Evolutionary conservation across 2,797 vertebrate genomes (phyloP).

Genomic region (Knipowitschia caucasica): DNA sequence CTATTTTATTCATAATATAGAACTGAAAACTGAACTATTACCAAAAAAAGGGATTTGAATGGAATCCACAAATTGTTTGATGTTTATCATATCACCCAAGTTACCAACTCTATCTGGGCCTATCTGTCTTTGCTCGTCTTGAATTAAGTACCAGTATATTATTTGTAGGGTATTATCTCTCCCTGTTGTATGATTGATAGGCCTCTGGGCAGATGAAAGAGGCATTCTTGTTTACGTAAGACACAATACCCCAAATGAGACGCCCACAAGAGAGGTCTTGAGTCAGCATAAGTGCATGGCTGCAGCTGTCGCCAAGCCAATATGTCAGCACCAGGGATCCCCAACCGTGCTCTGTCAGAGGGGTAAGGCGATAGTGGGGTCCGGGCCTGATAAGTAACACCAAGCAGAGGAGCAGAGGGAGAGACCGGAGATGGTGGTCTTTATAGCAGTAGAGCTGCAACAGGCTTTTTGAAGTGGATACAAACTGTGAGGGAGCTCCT

Average conservation of each 20-base stretch:
- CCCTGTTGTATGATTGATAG: not conserved
- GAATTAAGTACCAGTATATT: not conserved
- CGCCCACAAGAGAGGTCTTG: slow-evolving; percentile 16
- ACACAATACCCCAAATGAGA: slow-evolving; percentile 8
- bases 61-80: no score
- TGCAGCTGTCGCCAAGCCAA: slow-evolving; percentile 46
- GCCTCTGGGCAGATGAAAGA: slow-evolving; percentile 17
- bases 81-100: no score
- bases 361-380: slow-evolving; percentile 43
- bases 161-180: not conserved
- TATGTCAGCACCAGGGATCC: slow-evolving; percentile 34
- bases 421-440: slow-evolving; percentile 34
- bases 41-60: no score
- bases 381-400: slow-evolving; percentile 44
- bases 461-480: slow-evolving; percentile 65
- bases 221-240: slow-evolving; percentile 13
- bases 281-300: slow-evolving; percentile 13
- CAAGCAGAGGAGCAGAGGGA: slow-evolving; percentile 36
- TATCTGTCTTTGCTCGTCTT: not conserved
- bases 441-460: slow-evolving; percentile 59
- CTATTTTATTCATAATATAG: no score
- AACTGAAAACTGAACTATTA: no score
- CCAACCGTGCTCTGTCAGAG: slow-evolving; percentile 25
- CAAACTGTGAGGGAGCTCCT: slow-evolving; percentile 53
- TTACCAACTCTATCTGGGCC: no score